Evolutionary conservation across 2,888 invertebrate species (phyloP).

Genomic region (Diloba caeruleocephala): DNA sequence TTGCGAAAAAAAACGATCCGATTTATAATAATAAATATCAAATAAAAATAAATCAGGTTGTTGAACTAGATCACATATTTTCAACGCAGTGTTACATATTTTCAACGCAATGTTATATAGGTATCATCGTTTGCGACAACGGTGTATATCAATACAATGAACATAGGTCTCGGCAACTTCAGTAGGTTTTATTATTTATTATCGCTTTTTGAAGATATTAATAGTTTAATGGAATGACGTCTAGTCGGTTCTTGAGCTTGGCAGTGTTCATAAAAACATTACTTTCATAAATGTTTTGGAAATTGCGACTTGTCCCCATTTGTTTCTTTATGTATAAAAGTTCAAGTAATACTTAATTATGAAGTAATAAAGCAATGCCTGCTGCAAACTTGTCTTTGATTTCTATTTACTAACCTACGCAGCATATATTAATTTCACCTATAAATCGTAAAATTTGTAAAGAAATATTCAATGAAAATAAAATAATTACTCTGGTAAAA

Average conservation of each 20-base stretch:
- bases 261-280: conserved; percentile 54
- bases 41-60: conserved; percentile 49
- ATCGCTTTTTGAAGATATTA: conserved; percentile 52
- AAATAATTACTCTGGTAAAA: too few relatives aligned
- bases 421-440: too few relatives aligned
- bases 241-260: conserved; percentile 58
- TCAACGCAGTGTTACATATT: conserved; percentile 44
- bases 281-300: conserved; percentile 41
- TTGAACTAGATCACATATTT: conserved; percentile 45
- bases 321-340: conserved; percentile 73
- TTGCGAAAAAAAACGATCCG: conserved; percentile 45
- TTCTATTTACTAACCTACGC: too few relatives aligned
- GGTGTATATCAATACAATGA: conserved; percentile 41
- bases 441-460: too few relatives aligned
- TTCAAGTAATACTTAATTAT: conserved; percentile 70
- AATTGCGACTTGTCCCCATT: conserved; percentile 68
- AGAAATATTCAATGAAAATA: too few relatives aligned
- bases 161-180: conserved; percentile 35
- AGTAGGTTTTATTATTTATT: conserved; percentile 51
- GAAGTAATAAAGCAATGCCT: conserved; percentile 70
- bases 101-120: conserved; percentile 43
- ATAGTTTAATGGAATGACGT: conserved; percentile 46
- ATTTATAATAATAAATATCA: conserved; percentile 44
- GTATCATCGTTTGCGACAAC: conserved; percentile 34
- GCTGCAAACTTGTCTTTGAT: conserved; percentile 52